A percentile compares a stretch with the other conserved stretches of the same genome.
Evolutionary conservation across 2,888 invertebrate species (phyloP).

Genomic region (Tachina lurida): DNA sequence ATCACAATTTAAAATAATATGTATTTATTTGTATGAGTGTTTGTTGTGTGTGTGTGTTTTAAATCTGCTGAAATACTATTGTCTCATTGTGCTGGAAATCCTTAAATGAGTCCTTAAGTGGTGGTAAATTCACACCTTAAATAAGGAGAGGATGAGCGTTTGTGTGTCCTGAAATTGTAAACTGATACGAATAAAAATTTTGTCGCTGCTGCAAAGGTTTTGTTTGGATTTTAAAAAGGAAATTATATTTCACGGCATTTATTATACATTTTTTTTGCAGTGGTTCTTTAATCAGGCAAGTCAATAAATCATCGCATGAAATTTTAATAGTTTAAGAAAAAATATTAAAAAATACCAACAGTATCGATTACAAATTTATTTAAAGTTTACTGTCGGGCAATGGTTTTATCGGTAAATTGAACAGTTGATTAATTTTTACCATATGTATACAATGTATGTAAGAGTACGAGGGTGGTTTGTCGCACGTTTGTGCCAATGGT

Average conservation of each 20-base stretch:
- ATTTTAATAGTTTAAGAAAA: conserved; percentile 51
- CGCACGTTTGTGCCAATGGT: not conserved
- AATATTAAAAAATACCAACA: not conserved
- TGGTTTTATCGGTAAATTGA: not conserved
- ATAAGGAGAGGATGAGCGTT: conserved; percentile 24
- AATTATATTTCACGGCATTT: conserved; percentile 58
- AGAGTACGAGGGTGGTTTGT: too few species aligned
- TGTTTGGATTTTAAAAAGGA: conserved; percentile 56
- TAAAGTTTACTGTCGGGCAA: conserved; percentile 1
- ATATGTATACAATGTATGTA: not conserved
- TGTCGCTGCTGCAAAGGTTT: conserved; percentile 20
- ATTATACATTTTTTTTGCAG: conserved; percentile 13
- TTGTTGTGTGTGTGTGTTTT: conserved; percentile 19
- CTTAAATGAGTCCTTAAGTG: conserved; percentile 70
- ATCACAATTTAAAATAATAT: conserved; percentile 76
- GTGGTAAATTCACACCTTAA: conserved; percentile 71
- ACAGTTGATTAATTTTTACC: conserved; percentile 1
- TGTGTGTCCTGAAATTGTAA: conserved; percentile 55
- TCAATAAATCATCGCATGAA: conserved; percentile 66
- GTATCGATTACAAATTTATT: conserved; percentile 57
- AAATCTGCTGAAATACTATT: conserved; percentile 51
- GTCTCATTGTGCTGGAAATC: conserved; percentile 58
- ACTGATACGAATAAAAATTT: conserved; percentile 44
- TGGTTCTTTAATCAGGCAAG: conserved; percentile 65
- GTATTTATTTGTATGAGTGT: conserved; percentile 48